Percentiles rank a stretch among this genome's conserved stretches.
phyloP scores from a whole-genome alignment of 2,113 vertebrate species.

The Neolamprologus ventralis region DNA sequence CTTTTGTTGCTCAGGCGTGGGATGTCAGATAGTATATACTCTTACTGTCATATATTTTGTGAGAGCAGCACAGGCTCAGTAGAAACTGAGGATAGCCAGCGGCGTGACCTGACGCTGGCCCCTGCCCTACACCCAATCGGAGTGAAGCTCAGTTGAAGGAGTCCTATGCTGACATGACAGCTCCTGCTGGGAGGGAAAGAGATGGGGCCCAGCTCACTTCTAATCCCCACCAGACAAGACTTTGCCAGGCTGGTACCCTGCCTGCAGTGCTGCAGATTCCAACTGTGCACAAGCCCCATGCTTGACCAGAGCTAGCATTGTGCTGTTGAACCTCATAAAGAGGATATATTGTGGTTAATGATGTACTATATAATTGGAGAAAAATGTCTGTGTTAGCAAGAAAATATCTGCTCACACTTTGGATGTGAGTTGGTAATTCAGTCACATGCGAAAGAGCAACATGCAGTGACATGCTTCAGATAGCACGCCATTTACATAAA shows the following conservation, averaged over 20 bases:
- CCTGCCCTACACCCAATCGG: conserved; percentile 30
- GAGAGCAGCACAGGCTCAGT: background rate
- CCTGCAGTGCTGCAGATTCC: background rate
- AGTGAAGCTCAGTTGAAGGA: conserved; percentile 30
- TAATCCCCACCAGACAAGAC: conserved; percentile 25
- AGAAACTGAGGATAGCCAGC: conserved; percentile 5
- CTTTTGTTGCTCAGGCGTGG: conserved; percentile 31
- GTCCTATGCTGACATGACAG: conserved; percentile 45
- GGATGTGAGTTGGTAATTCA: background rate
- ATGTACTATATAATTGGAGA: background rate
- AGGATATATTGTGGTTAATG: background rate
- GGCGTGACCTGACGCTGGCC: conserved; percentile 48
- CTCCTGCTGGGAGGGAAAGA: conserved; percentile 45
- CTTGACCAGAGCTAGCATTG: background rate
- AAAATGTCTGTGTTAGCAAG: background rate
- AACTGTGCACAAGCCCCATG: background rate
- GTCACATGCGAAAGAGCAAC: background rate
- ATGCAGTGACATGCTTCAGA: conserved; percentile 20
- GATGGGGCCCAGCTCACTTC: conserved; percentile 20
- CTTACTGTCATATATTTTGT: background rate
- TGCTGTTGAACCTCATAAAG: background rate
- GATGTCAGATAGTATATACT: conserved; percentile 28
- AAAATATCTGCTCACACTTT: conserved; percentile 6
- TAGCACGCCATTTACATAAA: background rate
- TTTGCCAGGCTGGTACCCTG: background rate